Conservation (phyloP, 2,797 vertebrate genomes). For the Cirrhinus mrigala region DNA sequence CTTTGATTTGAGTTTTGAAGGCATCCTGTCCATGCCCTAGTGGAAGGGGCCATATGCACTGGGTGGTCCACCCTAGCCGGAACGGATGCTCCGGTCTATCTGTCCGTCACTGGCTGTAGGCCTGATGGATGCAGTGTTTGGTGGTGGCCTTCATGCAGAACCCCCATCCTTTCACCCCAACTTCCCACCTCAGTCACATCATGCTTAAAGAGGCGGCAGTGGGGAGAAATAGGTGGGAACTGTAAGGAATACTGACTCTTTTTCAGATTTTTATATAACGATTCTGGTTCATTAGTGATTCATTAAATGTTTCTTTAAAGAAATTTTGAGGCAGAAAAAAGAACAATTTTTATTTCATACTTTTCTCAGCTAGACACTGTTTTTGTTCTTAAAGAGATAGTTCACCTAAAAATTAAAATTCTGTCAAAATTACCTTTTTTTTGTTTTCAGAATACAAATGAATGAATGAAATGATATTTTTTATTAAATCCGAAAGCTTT, state of each 20-base stretch:
- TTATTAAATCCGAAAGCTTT: too few relatives aligned
- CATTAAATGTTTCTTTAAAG: neutral
- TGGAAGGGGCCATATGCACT: constrained; percentile 70
- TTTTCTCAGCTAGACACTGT: neutral
- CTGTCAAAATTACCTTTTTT: too few relatives aligned
- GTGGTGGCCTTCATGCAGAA: constrained; percentile 74
- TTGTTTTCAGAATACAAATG: too few relatives aligned
- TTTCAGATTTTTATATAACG: neutral
- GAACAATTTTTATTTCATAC: neutral
- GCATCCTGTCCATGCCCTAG: constrained; percentile 67
- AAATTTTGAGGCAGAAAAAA: neutral
- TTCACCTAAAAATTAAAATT: too few relatives aligned
- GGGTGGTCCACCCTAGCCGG: constrained; percentile 78
- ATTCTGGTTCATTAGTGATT: neutral
- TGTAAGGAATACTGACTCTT: neutral
- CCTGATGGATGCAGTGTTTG: constrained; percentile 78
- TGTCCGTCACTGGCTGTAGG: constrained; percentile 71
- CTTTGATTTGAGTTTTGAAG: constrained; percentile 67
- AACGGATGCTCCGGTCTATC: constrained; percentile 66
- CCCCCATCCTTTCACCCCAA: constrained; percentile 53
- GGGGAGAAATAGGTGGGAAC: neutral
- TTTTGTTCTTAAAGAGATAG: neutral
- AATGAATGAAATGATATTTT: too few relatives aligned
- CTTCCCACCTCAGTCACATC: constrained; percentile 65
- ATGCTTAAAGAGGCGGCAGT: constrained; percentile 48